Evolutionary conservation across 2,797 vertebrate genomes (phyloP).

Genomic region (Cebuella pygmaea): DNA sequence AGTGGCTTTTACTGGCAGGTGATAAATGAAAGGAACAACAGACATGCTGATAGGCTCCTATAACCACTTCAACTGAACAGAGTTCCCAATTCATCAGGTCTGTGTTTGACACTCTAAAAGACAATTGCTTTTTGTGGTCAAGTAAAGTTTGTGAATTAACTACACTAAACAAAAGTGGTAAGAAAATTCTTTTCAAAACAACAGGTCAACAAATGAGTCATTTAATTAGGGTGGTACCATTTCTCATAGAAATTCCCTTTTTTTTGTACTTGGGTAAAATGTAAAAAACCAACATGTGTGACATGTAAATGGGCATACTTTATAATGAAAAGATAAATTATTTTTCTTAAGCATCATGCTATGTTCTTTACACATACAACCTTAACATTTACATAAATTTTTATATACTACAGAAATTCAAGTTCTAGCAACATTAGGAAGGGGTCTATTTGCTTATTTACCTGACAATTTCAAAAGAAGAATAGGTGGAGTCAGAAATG

Average conservation of each 20-base stretch:
- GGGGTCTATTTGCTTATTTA: background rate
- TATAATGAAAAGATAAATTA: background rate
- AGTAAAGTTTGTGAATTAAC: background rate
- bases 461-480: background rate
- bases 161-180: background rate
- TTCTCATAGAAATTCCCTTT: background rate
- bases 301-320: background rate
- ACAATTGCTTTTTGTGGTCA: background rate
- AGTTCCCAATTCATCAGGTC: background rate
- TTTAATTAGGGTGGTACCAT: background rate
- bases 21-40: background rate
- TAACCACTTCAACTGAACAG: background rate
- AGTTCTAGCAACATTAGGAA: background rate
- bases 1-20: background rate
- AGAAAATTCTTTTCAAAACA: background rate
- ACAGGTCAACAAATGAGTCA: background rate
- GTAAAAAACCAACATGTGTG: background rate
- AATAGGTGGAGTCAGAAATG: background rate
- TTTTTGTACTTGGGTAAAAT: background rate
- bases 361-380: background rate
- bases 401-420: background rate
- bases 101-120: background rate
- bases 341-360: background rate
- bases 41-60: background rate
- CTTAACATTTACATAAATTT: background rate